Evolutionary conservation across 2,113 vertebrate species (phyloP), one percentile per base, ranked within the genome.

Genomic region (Tor tambroides): DNA sequence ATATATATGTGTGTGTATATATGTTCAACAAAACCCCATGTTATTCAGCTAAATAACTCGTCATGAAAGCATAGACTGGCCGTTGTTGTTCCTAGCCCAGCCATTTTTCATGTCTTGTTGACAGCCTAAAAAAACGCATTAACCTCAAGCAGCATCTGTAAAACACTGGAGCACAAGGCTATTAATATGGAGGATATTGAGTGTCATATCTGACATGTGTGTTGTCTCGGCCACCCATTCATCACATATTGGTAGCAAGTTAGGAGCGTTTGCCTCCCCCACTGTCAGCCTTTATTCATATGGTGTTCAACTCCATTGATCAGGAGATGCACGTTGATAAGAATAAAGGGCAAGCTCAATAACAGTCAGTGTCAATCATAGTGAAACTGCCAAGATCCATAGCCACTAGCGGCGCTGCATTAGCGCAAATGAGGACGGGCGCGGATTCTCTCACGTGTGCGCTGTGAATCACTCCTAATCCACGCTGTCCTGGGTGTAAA

Each of bases 301-400:
- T 12, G 43, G 21, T 41, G 74, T 85, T 86, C 84, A 82, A 83
- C 86, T 87, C 56, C 46, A 89, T 85, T 87, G 88, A 90, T 90
- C 88, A 86, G 54, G 61, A 81, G 84, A 89, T 89, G 67, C 56
- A 75, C 26, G 46, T 78, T 90, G 87, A 90, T 86, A 87, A 71
- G 84, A 85, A 85, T 78, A 89, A 89, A 91, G 87, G 90, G 78
- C 81, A 87, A 79, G 56, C 88, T 89, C 77, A 89, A 88, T 87
- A 88, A 88, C 88, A 87, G 83, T 89, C 84, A 89, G 46, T 87
- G 81, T 89, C 90, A 89, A 72, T 86, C 87, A 80, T 82, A 84
- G 51, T 41, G 8, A 76, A 84, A 84, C 84, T 82, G 86, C 26
- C 84, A 76, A 77, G 71, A 72, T 74, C 76, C 35, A 86, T 83